Evolutionary conservation across 2,888 invertebrate genomes (phyloP).

Genomic region (Unio pictorum): DNA sequence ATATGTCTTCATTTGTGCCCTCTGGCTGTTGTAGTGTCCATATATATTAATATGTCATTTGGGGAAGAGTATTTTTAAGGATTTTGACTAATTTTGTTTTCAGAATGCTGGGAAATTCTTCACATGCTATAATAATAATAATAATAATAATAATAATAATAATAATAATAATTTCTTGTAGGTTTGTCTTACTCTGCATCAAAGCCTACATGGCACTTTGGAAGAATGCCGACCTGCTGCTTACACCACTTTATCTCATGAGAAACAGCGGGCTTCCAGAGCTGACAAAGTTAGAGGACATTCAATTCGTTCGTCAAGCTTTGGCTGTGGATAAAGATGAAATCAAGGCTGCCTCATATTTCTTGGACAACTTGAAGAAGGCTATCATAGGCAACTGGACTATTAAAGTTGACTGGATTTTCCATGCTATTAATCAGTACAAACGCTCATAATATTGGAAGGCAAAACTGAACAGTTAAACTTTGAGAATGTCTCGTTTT

Average conservation of each 20-base stretch:
- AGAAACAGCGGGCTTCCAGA: conserved; percentile 30
- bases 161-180: conserved; percentile 8
- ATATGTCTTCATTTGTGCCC: too few relatives aligned
- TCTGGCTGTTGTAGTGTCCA: too few relatives aligned
- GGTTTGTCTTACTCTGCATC: conserved; percentile 26
- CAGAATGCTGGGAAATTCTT: too few relatives aligned
- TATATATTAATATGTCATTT: too few relatives aligned
- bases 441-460: too few relatives aligned
- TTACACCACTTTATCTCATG: conserved; percentile 31
- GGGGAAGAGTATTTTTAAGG: too few relatives aligned
- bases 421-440: conserved; percentile 18
- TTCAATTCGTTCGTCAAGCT: conserved; percentile 20
- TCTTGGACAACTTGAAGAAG: conserved; percentile 13
- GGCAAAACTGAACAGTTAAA: neutral
- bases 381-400: conserved; percentile 22
- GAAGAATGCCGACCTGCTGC: conserved; percentile 18
- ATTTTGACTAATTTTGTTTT: too few relatives aligned
- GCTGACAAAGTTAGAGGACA: conserved; percentile 16
- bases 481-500: neutral
- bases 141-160: too few relatives aligned
- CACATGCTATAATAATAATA: too few relatives aligned
- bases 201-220: conserved; percentile 30
- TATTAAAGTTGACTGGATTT: conserved; percentile 27
- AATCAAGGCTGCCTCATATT: conserved; percentile 20
- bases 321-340: conserved; percentile 26